Conservation (phyloP, 2,888 invertebrate genomes). For the Polydrusus cervinus region DNA sequence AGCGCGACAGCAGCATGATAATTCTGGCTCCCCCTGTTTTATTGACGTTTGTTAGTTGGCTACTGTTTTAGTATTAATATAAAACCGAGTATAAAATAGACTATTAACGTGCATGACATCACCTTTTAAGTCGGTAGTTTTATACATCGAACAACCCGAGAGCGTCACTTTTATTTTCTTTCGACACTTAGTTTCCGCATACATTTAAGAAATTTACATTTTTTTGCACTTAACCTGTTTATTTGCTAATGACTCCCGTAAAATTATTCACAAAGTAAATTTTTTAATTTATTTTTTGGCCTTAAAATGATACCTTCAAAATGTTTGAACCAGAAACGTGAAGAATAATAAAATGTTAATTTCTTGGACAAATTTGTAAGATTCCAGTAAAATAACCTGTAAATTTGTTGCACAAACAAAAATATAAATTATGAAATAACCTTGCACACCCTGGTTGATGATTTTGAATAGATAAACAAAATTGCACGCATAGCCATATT, state of each 20-base stretch:
- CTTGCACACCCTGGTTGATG: neutral
- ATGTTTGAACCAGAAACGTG: neutral
- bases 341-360: neutral
- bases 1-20: too few species aligned
- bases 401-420: constrained; percentile 3
- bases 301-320: neutral
- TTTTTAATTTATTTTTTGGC: neutral
- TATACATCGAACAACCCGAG: neutral
- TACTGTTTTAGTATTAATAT: neutral
- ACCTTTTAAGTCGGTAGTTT: constrained; percentile 9
- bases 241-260: neutral
- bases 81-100: neutral
- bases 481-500: neutral
- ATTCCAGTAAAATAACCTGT: neutral
- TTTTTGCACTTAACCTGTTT: constrained; percentile 21
- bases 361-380: neutral
- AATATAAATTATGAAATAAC: constrained; percentile 9
- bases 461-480: neutral
- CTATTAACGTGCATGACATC: constrained; percentile 32
- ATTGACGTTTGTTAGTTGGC: neutral
- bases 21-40: neutral
- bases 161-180: constrained; percentile 26
- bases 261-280: neutral
- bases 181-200: constrained; percentile 11
- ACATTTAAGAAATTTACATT: constrained; percentile 20